Conservation (phyloP, 30 jellyfish, hydroid and myxozoan genomes). For the Catostylus mosaicus region DNA sequence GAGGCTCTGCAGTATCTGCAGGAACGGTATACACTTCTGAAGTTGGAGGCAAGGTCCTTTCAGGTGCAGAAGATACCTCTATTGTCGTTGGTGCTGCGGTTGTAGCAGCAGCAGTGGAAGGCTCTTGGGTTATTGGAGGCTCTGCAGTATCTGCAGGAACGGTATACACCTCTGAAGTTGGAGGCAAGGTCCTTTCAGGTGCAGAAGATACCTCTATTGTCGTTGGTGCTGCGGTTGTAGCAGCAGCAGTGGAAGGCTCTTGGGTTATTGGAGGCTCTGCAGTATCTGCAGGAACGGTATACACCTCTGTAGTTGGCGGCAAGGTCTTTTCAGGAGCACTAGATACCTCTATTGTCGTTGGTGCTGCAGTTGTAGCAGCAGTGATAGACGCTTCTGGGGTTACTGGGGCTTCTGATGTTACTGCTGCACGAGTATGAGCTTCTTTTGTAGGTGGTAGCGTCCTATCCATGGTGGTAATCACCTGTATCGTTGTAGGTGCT, state of each 20-base stretch:
- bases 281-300: conserved; percentile 10
- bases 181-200: background rate
- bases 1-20: conserved; percentile 15
- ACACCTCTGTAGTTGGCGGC: conserved; percentile 1
- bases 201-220: background rate
- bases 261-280: background rate
- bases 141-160: background rate
- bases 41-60: background rate
- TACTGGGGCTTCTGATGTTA: background rate
- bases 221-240: background rate
- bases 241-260: background rate
- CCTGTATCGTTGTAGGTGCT: background rate
- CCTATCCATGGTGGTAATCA: background rate
- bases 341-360: background rate
- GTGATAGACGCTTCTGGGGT: conserved; percentile 3
- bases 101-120: background rate
- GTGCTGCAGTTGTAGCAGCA: background rate
- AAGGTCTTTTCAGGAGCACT: background rate
- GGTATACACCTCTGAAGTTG: conserved; percentile 4
- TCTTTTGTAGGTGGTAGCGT: background rate
- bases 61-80: background rate
- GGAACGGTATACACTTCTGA: background rate
- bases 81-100: background rate
- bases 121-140: background rate
- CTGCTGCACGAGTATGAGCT: background rate